Conservation (phyloP, 2,888 invertebrate genomes). For the Homarus gammarus region DNA sequence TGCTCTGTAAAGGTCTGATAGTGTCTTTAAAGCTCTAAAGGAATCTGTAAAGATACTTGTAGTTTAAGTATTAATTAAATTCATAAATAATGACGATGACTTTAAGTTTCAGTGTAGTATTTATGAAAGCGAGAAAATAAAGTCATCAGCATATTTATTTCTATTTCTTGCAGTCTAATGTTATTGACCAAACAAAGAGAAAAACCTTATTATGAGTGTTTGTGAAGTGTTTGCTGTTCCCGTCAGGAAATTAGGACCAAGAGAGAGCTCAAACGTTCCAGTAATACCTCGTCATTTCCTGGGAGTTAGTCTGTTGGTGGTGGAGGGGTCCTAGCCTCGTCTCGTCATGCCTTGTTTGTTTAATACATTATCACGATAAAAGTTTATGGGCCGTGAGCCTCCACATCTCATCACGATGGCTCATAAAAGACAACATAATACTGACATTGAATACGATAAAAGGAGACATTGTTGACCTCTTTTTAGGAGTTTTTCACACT, state of each 20-base stretch:
- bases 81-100: too few relatives aligned
- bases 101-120: neutral
- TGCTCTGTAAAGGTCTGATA: too few relatives aligned
- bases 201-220: neutral
- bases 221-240: constrained; percentile 49
- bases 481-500: too few relatives aligned
- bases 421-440: too few relatives aligned
- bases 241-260: constrained; percentile 22
- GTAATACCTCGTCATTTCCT: constrained; percentile 29
- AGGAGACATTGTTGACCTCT: too few relatives aligned
- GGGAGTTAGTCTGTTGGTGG: neutral
- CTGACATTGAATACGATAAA: too few relatives aligned
- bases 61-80: too few relatives aligned
- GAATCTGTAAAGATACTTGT: too few relatives aligned
- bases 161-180: neutral
- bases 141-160: too few relatives aligned
- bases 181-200: neutral
- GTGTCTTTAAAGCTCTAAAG: too few relatives aligned
- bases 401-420: neutral
- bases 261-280: constrained; percentile 22
- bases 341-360: too few relatives aligned
- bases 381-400: neutral
- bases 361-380: neutral
- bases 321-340: neutral
- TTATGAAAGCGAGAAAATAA: too few relatives aligned